phyloP scores from a whole-genome alignment of 2,113 vertebrate species.

The Donacobius atricapilla region DNA sequence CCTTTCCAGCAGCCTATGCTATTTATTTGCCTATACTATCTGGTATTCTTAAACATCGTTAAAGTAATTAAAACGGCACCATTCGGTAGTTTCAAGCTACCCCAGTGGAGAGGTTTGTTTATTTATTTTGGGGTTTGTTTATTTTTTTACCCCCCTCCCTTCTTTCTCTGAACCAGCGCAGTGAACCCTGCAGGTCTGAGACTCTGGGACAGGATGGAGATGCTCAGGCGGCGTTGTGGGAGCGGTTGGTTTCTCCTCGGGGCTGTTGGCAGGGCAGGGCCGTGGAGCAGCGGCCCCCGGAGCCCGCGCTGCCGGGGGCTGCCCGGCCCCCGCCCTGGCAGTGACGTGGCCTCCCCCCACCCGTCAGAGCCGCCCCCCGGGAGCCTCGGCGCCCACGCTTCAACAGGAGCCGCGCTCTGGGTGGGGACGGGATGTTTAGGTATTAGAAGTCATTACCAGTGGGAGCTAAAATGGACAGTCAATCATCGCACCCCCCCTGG shows the following conservation, averaged over 20 bases:
- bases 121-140: neutral
- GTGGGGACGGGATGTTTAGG: neutral
- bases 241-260: neutral
- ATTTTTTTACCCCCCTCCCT: neutral
- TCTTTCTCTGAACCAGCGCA: neutral
- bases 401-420: neutral
- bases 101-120: neutral
- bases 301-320: neutral
- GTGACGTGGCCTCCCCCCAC: neutral
- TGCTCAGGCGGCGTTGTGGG: neutral
- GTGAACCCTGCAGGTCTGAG: neutral
- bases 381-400: slow-evolving; percentile 6
- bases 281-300: neutral
- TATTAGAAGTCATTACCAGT: slow-evolving; percentile 58
- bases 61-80: slow-evolving; percentile 41
- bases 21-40: slow-evolving; percentile 33
- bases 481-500: slow-evolving; percentile 13
- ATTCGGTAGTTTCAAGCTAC: slow-evolving; percentile 45
- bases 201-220: neutral
- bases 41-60: slow-evolving; percentile 50
- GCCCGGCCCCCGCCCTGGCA: neutral
- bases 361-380: neutral
- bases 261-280: neutral
- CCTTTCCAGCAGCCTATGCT: neutral
- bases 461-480: slow-evolving; percentile 46